phyloP scores from a whole-genome alignment of 2,888 invertebrate genomes.

The Ophion obscuratus region DNA sequence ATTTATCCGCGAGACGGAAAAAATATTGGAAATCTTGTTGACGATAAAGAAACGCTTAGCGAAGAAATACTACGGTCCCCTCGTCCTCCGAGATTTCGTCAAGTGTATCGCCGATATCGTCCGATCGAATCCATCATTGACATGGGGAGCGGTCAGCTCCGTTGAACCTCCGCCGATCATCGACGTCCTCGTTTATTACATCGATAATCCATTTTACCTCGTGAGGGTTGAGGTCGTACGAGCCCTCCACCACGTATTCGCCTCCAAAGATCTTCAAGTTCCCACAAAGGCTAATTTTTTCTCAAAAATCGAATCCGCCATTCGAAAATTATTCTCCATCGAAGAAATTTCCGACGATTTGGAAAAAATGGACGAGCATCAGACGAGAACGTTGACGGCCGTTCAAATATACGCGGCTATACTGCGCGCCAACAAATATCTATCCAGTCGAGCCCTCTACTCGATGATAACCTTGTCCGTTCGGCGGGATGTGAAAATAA shows the following conservation, averaged over 20 bases:
- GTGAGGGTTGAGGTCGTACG: conserved; percentile 83
- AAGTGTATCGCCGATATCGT: conserved; percentile 83
- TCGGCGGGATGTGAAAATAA: conserved; percentile 83
- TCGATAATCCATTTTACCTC: conserved; percentile 81
- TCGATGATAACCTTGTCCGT: conserved; percentile 85
- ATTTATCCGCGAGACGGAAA: conserved; percentile 37
- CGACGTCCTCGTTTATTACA: conserved; percentile 74
- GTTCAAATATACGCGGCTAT: conserved; percentile 86
- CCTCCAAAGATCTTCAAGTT: conserved; percentile 68
- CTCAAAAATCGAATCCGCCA: conserved; percentile 76
- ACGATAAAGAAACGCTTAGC: conserved; percentile 13
- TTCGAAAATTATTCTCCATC: conserved; percentile 81
- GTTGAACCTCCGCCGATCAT: conserved; percentile 59
- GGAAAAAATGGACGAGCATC: conserved; percentile 13
- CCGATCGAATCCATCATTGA: conserved; percentile 77
- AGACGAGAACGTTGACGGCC: conserved; percentile 83
- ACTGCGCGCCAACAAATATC: conserved; percentile 84
- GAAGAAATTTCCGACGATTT: conserved; percentile 76
- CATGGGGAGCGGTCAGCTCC: conserved; percentile 73
- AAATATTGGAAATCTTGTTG: conserved; percentile 54
- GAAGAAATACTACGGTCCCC: conserved; percentile 79
- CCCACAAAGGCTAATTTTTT: conserved; percentile 79
- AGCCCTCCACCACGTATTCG: conserved; percentile 81
- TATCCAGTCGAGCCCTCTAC: conserved; percentile 86
- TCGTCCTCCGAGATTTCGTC: conserved; percentile 81